Evolutionary conservation across 2,888 invertebrate genomes (phyloP).

Genomic region (Ferdinandea cuprea): DNA sequence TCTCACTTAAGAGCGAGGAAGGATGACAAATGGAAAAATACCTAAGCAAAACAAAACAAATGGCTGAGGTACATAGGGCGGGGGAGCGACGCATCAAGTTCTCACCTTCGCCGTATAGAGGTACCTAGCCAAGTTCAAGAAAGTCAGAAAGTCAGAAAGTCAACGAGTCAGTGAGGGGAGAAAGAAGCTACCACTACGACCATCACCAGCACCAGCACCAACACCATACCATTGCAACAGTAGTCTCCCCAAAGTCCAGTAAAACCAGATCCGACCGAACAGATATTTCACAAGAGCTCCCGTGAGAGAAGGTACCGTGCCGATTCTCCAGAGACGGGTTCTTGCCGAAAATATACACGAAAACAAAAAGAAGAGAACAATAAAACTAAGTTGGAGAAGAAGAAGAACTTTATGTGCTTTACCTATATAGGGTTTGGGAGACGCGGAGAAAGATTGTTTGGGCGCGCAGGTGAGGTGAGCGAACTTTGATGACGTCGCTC

Average conservation of each 20-base stretch:
- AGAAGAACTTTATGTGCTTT: constrained; percentile 23
- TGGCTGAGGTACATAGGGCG: not conserved
- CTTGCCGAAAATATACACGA: constrained; percentile 10
- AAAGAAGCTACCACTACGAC: constrained; percentile 15
- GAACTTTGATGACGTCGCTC: constrained; percentile 70
- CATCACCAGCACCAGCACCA: constrained; percentile 27
- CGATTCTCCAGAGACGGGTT: constrained; percentile 7
- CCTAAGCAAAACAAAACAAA: constrained; percentile 47
- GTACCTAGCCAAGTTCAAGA: constrained; percentile 54
- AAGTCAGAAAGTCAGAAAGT: constrained; percentile 57
- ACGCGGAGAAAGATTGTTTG: constrained; percentile 27
- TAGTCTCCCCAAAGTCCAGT: constrained; percentile 44
- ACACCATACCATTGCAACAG: not conserved
- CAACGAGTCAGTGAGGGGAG: constrained; percentile 36
- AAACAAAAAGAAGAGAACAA: not conserved
- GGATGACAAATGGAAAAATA: constrained; percentile 15
- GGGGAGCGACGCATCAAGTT: constrained; percentile 25
- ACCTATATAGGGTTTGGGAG: not conserved
- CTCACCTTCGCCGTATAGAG: constrained; percentile 60
- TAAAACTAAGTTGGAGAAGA: constrained; percentile 32
- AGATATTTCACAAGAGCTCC: constrained; percentile 48
- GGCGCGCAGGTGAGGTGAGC: constrained; percentile 66
- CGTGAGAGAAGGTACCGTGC: constrained; percentile 25
- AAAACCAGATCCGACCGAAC: constrained; percentile 59
- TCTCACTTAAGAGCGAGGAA: constrained; percentile 62